A percentile compares a stretch with the other conserved stretches of the same genome.
Evolutionary conservation across 92 coral and sea anemone species (phyloP).

Genomic region (Epizoanthus stellaris): DNA sequence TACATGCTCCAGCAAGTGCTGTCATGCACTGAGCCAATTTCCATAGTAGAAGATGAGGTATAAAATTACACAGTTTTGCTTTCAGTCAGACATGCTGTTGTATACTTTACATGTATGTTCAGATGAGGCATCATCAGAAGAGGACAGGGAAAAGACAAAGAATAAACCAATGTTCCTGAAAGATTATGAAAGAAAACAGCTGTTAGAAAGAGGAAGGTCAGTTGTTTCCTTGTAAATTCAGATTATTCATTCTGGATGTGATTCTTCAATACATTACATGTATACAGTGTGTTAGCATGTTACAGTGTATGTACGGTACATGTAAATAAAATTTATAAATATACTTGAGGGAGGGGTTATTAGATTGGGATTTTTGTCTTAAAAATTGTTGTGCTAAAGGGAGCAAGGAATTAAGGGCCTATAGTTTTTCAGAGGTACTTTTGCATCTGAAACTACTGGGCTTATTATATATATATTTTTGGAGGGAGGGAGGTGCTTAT

Average conservation of each 20-base stretch:
- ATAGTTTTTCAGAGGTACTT: background rate
- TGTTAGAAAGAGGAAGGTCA: conserved; percentile 94
- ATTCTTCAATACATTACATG: background rate
- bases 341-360: too few relatives aligned
- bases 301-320: background rate
- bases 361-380: too few relatives aligned
- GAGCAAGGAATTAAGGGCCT: background rate
- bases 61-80: background rate
- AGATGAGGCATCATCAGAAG: conserved; percentile 61
- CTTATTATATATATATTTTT: too few relatives aligned
- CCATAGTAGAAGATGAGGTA: background rate
- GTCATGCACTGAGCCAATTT: background rate
- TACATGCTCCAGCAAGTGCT: too few relatives aligned
- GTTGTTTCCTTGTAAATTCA: background rate
- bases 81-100: background rate
- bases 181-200: conserved; percentile 88
- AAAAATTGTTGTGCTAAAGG: background rate
- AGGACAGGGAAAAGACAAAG: conserved; percentile 44
- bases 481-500: too few relatives aligned
- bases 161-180: conserved; percentile 88
- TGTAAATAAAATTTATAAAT: too few relatives aligned
- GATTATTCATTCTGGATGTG: background rate
- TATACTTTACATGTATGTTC: background rate
- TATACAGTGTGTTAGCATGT: too few relatives aligned
- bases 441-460: too few relatives aligned